Conservation (phyloP, 2,113 vertebrate species). For the Motacilla tschutschensis region DNA sequence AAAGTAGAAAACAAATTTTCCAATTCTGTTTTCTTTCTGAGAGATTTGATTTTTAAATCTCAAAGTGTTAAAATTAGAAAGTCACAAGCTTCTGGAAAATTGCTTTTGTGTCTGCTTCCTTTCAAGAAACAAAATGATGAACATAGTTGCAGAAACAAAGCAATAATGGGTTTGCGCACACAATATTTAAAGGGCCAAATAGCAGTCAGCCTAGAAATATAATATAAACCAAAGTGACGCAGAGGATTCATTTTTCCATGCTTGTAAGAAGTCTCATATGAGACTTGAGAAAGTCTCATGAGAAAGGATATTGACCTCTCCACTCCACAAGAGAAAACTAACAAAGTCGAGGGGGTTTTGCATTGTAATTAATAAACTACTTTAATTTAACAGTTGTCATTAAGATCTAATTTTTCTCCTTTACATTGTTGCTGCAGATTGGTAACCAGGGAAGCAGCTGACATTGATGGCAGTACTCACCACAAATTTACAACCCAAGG, state of each 20-base stretch:
- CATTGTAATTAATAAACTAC: background rate
- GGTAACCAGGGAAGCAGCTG: background rate
- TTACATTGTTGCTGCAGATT: background rate
- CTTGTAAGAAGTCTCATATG: background rate
- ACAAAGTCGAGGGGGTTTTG: fast-evolving
- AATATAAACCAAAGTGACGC: background rate
- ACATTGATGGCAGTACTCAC: background rate
- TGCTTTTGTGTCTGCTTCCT: background rate
- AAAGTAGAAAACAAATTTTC: background rate
- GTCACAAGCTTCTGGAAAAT: background rate
- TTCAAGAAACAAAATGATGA: background rate
- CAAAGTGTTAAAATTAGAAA: background rate
- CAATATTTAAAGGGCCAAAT: background rate
- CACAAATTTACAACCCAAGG: background rate
- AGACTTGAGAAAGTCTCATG: no score
- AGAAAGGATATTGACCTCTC: background rate
- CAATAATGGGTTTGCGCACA: background rate
- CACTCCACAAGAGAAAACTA: background rate
- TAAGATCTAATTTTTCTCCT: background rate
- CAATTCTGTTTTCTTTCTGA: background rate
- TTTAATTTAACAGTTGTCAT: background rate
- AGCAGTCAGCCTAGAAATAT: background rate
- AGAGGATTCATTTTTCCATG: background rate
- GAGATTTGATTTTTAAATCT: background rate
- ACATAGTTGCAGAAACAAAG: background rate